Percentiles rank a stretch among this genome's conserved stretches.
Evolutionary conservation across 2,888 invertebrate species (phyloP).

Genomic region (Aphelenchoides bicaudatus): DNA sequence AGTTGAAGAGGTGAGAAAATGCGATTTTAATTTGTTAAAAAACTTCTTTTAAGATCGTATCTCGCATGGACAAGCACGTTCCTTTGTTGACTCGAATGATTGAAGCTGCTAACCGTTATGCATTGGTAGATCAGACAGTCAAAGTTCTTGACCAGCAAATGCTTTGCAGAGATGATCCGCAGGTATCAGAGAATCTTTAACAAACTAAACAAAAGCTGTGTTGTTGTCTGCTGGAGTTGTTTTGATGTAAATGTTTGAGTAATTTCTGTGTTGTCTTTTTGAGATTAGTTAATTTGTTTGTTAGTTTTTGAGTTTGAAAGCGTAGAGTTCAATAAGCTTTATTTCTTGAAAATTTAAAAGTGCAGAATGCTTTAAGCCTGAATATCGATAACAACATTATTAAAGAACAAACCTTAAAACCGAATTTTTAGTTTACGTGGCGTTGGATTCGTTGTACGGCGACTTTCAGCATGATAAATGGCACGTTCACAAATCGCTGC

Average conservation of each 20-base stretch:
- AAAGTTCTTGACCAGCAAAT: constrained; percentile 34
- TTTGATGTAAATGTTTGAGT: too few relatives aligned
- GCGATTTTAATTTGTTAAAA: constrained; percentile 9
- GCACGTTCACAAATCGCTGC: constrained; percentile 36
- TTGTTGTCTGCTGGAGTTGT: too few relatives aligned
- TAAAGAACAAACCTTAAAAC: too few relatives aligned
- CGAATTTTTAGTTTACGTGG: constrained; percentile 38
- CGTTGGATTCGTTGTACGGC: constrained; percentile 41
- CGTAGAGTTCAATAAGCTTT: too few relatives aligned
- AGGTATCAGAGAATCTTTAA: too few relatives aligned
- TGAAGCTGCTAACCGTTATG: constrained; percentile 43
- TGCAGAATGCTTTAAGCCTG: background rate
- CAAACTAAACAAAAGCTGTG: too few relatives aligned
- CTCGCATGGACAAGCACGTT: constrained; percentile 28
- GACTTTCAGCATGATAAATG: constrained; percentile 34
- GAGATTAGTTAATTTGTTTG: background rate
- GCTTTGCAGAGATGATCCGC: constrained; percentile 32
- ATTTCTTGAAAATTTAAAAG: constrained; percentile 14
- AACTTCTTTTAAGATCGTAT: constrained; percentile 38
- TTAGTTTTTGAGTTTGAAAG: constrained; percentile 10
- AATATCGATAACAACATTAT: constrained; percentile 14
- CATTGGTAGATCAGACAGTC: constrained; percentile 36
- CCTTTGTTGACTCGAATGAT: constrained; percentile 39
- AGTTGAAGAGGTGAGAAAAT: constrained; percentile 35
- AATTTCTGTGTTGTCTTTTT: too few relatives aligned